Conservation (phyloP, 2,797 vertebrate genomes). For the Cirrhinus mrigala region DNA sequence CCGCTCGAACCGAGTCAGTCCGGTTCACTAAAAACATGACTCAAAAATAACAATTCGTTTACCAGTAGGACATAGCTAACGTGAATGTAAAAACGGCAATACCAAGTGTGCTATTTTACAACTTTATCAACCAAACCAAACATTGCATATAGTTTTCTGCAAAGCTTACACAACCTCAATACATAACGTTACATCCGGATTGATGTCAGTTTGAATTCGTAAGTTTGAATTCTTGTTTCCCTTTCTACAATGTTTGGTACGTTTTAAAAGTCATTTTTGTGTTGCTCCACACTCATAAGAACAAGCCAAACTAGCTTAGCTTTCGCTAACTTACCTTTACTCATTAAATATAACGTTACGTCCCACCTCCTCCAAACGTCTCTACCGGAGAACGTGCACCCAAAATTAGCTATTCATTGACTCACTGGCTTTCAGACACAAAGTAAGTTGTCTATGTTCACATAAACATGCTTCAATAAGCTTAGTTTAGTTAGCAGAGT, state of each 20-base stretch:
- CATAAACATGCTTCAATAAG: neutral
- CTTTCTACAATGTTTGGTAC: neutral
- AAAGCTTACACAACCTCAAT: neutral
- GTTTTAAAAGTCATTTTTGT: neutral
- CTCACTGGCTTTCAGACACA: neutral
- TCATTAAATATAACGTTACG: slow-evolving; percentile 13
- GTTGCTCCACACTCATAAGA: neutral
- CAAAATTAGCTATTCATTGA: slow-evolving; percentile 13
- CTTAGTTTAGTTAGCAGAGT: neutral
- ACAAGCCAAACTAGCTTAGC: slow-evolving; percentile 47
- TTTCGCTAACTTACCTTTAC: slow-evolving; percentile 56
- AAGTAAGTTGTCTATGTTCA: neutral
- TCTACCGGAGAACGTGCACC: neutral
- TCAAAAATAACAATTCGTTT: neutral
- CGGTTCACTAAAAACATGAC: neutral
- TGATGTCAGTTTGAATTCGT: neutral
- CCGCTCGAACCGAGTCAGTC: neutral
- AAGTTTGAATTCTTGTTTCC: neutral
- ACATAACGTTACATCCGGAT: neutral
- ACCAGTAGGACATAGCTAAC: neutral
- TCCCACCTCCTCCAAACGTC: slow-evolving; percentile 8
- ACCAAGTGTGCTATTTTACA: neutral
- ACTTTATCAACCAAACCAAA: neutral
- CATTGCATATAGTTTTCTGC: no score
- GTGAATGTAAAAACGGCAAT: neutral